These are phyloP conservation scores for Chrysolina oricalcia DNA, from an alignment of 2,888 invertebrate genomes.

Conservation along the genomic window DNA sequence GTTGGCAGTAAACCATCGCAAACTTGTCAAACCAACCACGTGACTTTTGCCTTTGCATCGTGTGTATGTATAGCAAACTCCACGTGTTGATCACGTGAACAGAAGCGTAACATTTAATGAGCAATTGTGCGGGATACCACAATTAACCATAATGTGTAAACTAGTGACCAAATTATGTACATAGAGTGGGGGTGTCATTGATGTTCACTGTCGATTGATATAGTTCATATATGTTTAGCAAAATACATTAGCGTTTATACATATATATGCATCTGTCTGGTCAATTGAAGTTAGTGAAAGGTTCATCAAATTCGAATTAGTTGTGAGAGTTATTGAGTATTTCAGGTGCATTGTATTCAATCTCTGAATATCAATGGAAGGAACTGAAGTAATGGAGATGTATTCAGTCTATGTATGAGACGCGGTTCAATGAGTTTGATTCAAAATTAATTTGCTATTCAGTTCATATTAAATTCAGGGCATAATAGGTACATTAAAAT, in stretches of 20 bases:
- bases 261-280: constrained; percentile 51
- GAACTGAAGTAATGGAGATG: too few relatives aligned
- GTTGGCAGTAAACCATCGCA: constrained; percentile 25
- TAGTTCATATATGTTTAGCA: constrained; percentile 65
- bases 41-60: constrained; percentile 32
- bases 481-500: too few relatives aligned
- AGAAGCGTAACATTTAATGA: constrained; percentile 70
- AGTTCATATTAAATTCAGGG: too few relatives aligned
- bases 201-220: constrained; percentile 70
- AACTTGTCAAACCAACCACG: constrained; percentile 46
- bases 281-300: constrained; percentile 33
- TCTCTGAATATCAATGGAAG: too few relatives aligned
- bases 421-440: too few relatives aligned
- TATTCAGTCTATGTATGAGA: too few relatives aligned
- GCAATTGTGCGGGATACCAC: constrained; percentile 71
- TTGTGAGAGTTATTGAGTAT: not conserved
- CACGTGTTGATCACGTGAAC: constrained; percentile 70
- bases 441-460: too few relatives aligned
- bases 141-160: constrained; percentile 73
- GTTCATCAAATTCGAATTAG: constrained; percentile 42
- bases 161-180: constrained; percentile 73
- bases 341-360: not conserved
- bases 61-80: constrained; percentile 48
- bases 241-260: constrained; percentile 66
- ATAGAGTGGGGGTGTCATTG: constrained; percentile 68